Percentiles rank a stretch among this genome's conserved stretches.
Conservation (phyloP, 1,140 invertebrate genomes). For the Paraescarpia echinospica region DNA sequence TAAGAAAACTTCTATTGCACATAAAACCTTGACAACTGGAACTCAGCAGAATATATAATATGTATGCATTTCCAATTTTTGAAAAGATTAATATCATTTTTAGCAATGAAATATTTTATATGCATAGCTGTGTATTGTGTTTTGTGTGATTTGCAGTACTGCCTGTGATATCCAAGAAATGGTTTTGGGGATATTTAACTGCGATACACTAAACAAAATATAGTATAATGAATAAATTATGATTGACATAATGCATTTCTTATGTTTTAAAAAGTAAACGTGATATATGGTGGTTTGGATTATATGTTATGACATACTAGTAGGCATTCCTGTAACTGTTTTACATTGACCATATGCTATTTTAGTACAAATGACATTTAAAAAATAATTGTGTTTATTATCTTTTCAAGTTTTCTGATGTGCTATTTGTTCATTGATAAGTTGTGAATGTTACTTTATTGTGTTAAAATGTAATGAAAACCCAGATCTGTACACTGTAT, state of each 20-base stretch:
- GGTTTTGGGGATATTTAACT: not conserved
- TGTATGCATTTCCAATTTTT: not conserved
- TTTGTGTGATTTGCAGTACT: not conserved
- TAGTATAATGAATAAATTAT: not conserved
- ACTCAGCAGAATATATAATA: not conserved
- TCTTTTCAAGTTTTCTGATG: no score
- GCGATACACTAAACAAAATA: not conserved
- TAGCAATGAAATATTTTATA: not conserved
- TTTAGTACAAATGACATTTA: no score
- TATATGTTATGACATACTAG: not conserved
- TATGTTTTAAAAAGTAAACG: not conserved
- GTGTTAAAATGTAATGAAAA: no score
- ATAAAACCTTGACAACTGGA: not conserved
- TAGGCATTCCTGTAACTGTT: no score
- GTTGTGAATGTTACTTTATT: no score
- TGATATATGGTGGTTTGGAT: not conserved
- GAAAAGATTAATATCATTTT: not conserved
- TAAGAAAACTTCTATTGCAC: not conserved
- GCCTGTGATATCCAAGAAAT: not conserved
- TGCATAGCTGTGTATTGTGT: not conserved
- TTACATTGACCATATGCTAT: no score
- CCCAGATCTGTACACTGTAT: no score
- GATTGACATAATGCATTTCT: not conserved
- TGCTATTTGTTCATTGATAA: no score
- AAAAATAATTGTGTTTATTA: no score